A percentile compares a stretch with the other conserved stretches of the same genome.
phyloP scores from a whole-genome alignment of 2,888 invertebrate species.

The Troilus luridus region DNA sequence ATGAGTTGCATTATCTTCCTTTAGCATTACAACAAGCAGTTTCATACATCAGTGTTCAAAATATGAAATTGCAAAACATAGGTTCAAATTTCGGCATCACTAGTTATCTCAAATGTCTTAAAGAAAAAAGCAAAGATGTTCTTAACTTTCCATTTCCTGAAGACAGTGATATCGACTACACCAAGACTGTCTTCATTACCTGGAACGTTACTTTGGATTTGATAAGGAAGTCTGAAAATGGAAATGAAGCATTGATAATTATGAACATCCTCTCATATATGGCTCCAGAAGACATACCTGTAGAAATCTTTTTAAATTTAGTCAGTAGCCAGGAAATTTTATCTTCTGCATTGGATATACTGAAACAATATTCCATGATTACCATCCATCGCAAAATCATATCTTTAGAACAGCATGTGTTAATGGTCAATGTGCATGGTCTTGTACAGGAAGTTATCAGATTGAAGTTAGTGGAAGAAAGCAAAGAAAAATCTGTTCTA shows the following conservation, averaged over 20 bases:
- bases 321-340: constrained; percentile 1
- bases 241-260: constrained; percentile 53
- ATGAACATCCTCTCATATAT: constrained; percentile 58
- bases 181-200: constrained; percentile 54
- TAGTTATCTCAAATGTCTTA: constrained; percentile 54
- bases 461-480: constrained; percentile 30
- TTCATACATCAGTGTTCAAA: constrained; percentile 52
- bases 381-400: neutral
- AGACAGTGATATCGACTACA: constrained; percentile 53
- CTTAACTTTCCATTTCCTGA: constrained; percentile 55
- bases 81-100: constrained; percentile 40
- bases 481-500: constrained; percentile 46
- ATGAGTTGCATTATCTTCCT: constrained; percentile 58
- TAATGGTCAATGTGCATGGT: constrained; percentile 54
- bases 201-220: constrained; percentile 57
- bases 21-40: constrained; percentile 62
- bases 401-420: neutral
- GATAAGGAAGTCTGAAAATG: constrained; percentile 53
- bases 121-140: constrained; percentile 25
- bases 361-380: constrained; percentile 60
- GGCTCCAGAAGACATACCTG: constrained; percentile 58
- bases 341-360: constrained; percentile 47
- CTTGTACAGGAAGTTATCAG: constrained; percentile 58
- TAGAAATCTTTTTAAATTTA: constrained; percentile 51
- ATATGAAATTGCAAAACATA: constrained; percentile 26